Evolutionary conservation across 1,140 invertebrate genomes (phyloP), one percentile per base, ranked within the genome.

Genomic region (Drosophila quadrilineata): DNA sequence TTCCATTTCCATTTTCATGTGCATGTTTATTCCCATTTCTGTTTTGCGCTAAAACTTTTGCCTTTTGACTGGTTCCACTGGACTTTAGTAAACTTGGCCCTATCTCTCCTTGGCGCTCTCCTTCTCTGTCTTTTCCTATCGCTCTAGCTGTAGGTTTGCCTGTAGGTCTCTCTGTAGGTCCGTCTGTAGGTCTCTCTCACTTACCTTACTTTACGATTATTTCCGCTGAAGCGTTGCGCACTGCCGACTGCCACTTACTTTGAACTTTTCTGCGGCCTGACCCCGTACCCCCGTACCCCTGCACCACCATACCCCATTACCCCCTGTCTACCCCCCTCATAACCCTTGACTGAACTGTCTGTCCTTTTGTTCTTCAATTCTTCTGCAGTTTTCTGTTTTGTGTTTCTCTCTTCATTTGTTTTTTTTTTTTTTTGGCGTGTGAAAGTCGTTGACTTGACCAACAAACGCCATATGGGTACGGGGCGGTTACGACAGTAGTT

Each of bases 131-230:
- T 12, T 43, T 6, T 17, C 31, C 49, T n/a, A n/a, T n/a, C n/a
- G n/a, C n/a, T n/a, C n/a, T n/a, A n/a, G n/a, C n/a, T n/a, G n/a
- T n/a, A n/a, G n/a, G n/a, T 54, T 8, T 24, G 21, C 19, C 35
- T 35, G 21, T 46, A 36, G 26, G 31, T 40, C 26, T 29, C 19
- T 70, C 31, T 59, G 33, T 53, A 45, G 46, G 45, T 56, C 35
- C 49, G 29, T 66, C 71, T 60, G 24, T 59, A 22, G 40, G 10
- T 43, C 28, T 54, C 28, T 14, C 22, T 26, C 28, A 16, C 57
- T 64, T 65, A 79, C 74, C 75, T 86, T 71, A 85, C 74, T 85
- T 85, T 75, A 85, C 79, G 79, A 85, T 85, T 85, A 79, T 85
- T 85, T 85, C 79, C 79, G 79, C 80, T 65, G 71, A 85, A 75